Conservation (phyloP, 2,113 vertebrate species). For the Daboia siamensis region DNA sequence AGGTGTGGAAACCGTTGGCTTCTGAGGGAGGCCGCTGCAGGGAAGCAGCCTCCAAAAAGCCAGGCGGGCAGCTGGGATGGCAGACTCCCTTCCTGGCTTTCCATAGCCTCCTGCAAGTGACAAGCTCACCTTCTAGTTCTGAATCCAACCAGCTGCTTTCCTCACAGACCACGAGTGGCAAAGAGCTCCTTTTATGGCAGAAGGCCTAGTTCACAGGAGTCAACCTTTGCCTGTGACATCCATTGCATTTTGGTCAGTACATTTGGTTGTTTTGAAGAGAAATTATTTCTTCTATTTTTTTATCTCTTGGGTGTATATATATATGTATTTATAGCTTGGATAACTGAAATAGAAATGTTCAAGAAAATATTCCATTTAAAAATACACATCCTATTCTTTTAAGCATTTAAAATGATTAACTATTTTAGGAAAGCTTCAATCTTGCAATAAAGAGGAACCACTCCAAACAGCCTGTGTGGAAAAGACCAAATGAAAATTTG, state of each 20-base stretch:
- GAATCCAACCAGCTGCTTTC: neutral
- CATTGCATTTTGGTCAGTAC: conserved; percentile 7
- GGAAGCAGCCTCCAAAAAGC: neutral
- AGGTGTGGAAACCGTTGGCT: neutral
- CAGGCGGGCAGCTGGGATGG: neutral
- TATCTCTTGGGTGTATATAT: conserved; percentile 22
- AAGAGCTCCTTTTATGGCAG: accelerated
- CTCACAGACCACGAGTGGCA: neutral
- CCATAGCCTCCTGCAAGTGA: neutral
- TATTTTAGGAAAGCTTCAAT: conserved; percentile 3
- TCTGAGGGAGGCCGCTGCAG: neutral
- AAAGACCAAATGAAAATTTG: conserved; percentile 11
- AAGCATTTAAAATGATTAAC: neutral
- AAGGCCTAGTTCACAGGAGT: conserved; percentile 29
- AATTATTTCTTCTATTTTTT: conserved; percentile 40
- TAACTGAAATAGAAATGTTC: conserved; percentile 20
- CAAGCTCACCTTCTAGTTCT: neutral
- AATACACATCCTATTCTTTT: neutral
- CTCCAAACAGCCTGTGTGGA: conserved; percentile 20
- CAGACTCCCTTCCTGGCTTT: neutral
- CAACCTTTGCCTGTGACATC: conserved; percentile 22
- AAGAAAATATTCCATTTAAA: conserved; percentile 39
- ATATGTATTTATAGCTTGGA: conserved; percentile 64
- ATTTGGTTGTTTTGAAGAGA: conserved; percentile 40
- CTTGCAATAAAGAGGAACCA: neutral